These are phyloP conservation scores for Cancer borealis DNA, from an alignment of 2,888 invertebrate species.

Conservation along the genomic window DNA sequence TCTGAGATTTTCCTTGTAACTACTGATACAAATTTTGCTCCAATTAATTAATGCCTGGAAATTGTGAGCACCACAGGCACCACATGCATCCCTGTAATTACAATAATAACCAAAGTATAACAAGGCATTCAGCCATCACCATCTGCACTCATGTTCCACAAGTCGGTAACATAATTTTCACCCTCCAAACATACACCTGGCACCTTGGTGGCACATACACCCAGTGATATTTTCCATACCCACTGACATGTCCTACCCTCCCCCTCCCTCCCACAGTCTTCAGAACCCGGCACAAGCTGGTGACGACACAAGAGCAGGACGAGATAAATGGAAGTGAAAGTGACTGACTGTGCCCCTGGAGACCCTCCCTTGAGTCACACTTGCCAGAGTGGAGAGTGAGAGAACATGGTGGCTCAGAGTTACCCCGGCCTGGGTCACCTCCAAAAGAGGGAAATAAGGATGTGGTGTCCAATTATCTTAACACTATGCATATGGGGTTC, in stretches of 20 bases:
- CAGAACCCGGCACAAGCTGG: constrained; percentile 46
- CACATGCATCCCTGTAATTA: constrained; percentile 1
- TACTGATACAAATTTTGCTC: constrained; percentile 14
- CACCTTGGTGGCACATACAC: constrained; percentile 30
- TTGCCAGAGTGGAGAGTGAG: constrained; percentile 70
- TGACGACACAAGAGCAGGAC: constrained; percentile 45
- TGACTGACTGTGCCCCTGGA: constrained; percentile 61
- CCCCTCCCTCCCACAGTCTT: constrained; percentile 2
- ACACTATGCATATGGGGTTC: constrained; percentile 72
- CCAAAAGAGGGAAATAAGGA: constrained; percentile 51
- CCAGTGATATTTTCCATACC: constrained; percentile 14
- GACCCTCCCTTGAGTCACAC: constrained; percentile 55
- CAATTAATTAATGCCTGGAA: constrained; percentile 36
- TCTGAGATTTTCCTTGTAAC: background rate
- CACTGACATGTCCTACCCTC: background rate
- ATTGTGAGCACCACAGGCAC: constrained; percentile 36
- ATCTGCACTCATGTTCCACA: constrained; percentile 27
- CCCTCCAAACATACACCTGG: background rate
- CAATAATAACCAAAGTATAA: constrained; percentile 29
- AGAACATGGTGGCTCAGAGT: constrained; percentile 59
- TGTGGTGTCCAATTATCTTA: constrained; percentile 67
- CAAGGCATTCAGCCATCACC: constrained; percentile 43
- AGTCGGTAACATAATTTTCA: constrained; percentile 11
- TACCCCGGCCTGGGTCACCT: constrained; percentile 52
- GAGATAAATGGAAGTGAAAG: constrained; percentile 65